Conservation (phyloP, 2,797 vertebrate genomes). For the Orientallactaga sibirica region DNA sequence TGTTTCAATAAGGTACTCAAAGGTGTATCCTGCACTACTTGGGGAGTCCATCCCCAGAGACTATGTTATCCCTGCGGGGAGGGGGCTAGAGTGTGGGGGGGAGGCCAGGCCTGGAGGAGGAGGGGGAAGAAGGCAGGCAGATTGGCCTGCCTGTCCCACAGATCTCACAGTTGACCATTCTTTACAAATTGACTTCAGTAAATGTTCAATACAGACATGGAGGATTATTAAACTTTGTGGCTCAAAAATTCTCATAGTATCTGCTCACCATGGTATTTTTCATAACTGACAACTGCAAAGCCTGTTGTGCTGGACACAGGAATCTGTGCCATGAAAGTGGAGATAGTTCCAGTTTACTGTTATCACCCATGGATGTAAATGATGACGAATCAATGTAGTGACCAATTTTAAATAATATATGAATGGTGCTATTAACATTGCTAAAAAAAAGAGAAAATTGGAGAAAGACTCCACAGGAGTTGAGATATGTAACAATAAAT, state of each 20-base stretch:
- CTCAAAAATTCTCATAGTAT: constrained; percentile 93
- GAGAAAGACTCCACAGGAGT: too few relatives aligned
- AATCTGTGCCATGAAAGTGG: constrained; percentile 84
- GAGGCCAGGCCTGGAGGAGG: too few relatives aligned
- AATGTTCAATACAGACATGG: constrained; percentile 85
- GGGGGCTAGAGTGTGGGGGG: too few relatives aligned
- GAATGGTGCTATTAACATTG: constrained; percentile 92
- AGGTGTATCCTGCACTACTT: constrained; percentile 90
- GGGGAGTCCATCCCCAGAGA: too few relatives aligned
- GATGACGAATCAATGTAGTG: constrained; percentile 86
- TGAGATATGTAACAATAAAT: too few relatives aligned
- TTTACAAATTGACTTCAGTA: too few relatives aligned
- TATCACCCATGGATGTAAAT: constrained; percentile 87
- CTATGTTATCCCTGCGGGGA: too few relatives aligned
- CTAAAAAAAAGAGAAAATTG: constrained; percentile 78
- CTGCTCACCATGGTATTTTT: constrained; percentile 78
- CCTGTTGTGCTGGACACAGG: constrained; percentile 85
- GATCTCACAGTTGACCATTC: too few relatives aligned
- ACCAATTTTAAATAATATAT: constrained; percentile 89
- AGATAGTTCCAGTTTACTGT: constrained; percentile 80
- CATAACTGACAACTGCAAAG: constrained; percentile 77
- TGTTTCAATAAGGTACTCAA: constrained; percentile 92
- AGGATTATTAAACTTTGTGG: constrained; percentile 94
- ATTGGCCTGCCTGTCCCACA: too few relatives aligned
- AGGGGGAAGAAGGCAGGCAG: too few relatives aligned